phyloP scores from a whole-genome alignment of 2,797 vertebrate species.

The Poecilia wingei region DNA sequence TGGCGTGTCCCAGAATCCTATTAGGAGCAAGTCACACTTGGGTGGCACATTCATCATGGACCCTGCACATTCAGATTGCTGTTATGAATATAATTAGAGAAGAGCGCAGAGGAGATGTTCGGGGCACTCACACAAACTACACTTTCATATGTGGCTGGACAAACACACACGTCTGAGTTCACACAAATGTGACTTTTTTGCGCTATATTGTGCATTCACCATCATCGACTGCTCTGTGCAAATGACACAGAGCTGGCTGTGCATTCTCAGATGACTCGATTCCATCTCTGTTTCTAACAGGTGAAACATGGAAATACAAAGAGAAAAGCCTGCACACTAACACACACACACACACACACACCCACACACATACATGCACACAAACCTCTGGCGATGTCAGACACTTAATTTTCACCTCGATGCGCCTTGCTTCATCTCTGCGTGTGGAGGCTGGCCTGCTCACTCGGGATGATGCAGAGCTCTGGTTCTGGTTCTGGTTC shows the following conservation, averaged over 20 bases:
- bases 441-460: constrained; percentile 55
- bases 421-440: constrained; percentile 42
- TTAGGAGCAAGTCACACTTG: constrained; percentile 82
- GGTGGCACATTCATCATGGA: constrained; percentile 84
- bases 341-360: constrained; percentile 21
- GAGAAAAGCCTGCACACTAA: neutral
- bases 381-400: constrained; percentile 57
- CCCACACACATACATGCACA: neutral
- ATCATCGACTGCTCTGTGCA: constrained; percentile 31
- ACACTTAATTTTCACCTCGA: constrained; percentile 76
- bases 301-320: constrained; percentile 18
- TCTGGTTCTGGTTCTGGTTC: constrained; percentile 14
- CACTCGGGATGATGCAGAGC: constrained; percentile 46
- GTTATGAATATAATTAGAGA: constrained; percentile 86
- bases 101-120: constrained; percentile 70
- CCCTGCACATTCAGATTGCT: constrained; percentile 85
- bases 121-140: constrained; percentile 43
- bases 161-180: constrained; percentile 62
- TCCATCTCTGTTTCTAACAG: constrained; percentile 22
- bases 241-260: constrained; percentile 16
- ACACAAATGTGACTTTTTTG: constrained; percentile 23
- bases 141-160: constrained; percentile 52
- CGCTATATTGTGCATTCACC: constrained; percentile 32
- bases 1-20: constrained; percentile 76
- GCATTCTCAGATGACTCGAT: constrained; percentile 17